These are phyloP conservation scores for Troides oblongomaculatus DNA, from an alignment of 2,888 invertebrate genomes.

Conservation along the genomic window DNA sequence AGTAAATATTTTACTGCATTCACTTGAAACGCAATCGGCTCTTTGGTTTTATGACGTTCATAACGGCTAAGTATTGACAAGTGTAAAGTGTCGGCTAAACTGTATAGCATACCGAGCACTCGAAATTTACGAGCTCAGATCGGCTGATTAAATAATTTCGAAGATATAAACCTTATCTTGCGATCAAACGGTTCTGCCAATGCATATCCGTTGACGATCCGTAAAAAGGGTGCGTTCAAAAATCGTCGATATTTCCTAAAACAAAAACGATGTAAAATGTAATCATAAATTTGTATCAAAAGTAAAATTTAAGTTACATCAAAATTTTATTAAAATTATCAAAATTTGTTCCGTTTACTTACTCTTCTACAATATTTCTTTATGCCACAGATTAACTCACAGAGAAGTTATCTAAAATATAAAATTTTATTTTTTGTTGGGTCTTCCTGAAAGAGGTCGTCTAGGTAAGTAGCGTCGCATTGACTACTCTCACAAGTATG, in stretches of 20 bases:
- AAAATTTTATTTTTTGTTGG: no score
- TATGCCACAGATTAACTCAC: no score
- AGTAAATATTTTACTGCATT: constrained; percentile 18
- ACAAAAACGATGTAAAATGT: not conserved
- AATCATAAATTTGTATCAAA: not conserved
- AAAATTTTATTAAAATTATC: no score
- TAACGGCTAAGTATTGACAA: constrained; percentile 16
- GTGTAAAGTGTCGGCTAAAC: not conserved
- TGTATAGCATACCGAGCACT: not conserved
- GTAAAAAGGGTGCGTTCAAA: not conserved
- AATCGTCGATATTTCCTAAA: not conserved
- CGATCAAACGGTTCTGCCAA: not conserved
- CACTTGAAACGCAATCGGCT: constrained; percentile 11
- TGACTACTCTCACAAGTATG: no score
- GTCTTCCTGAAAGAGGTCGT: no score
- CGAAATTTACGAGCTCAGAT: constrained; percentile 1
- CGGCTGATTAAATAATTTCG: not conserved
- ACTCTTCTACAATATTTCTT: no score
- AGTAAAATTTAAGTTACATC: no score
- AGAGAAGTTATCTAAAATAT: no score
- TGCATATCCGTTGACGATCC: not conserved
- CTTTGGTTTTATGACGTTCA: constrained; percentile 13
- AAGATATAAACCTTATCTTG: not conserved
- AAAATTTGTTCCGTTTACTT: no score
- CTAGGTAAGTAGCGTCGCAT: no score